Evolutionary conservation across 1,140 invertebrate species (phyloP), one percentile per base, ranked within the genome.

Genomic region (Zophobas morio): DNA sequence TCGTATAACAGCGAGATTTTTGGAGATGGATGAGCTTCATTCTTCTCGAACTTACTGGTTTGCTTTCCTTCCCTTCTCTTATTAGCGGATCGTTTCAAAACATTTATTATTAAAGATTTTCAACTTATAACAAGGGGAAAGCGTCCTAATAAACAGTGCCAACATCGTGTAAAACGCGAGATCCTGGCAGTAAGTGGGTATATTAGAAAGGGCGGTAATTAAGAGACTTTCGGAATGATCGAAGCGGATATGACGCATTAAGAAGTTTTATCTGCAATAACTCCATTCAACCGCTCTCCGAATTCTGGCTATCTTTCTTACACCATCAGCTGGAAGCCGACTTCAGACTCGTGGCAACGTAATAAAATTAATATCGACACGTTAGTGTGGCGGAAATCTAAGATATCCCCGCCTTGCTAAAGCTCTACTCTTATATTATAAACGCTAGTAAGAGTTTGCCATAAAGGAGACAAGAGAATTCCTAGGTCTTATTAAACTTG

Each of bases 311-410:
- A 33, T 66, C 60, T 66, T 32, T 40, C n/a, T 66, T 63, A 36
- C 57, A 2, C 57, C 57, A 32, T 39, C 57, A 39, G 36, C 37
- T 34, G 57, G 36, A 20, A 51, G 36, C 35, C n/a, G 57, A 6
- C 39, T 66, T 66, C 60, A 4, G n/a, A 20, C 3, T 66, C 39
- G n/a, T 66, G 39, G 60, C 60, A 4, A 66, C 42, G 33, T 66
- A 66, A 66, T 66, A 66, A 66, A 66, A 66, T 66, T 66, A 66
- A 66, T 66, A 66, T 66, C 60, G 60, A 66, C 60, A 66, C 39
- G 60, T 66, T 66, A 66, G 6, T 66, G 8, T 46, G 60, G 39
- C 35, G 60, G 60, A 66, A 66, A 66, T 66, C 60, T 66, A 66
- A 66, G 60, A 66, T 66, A 66, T 66, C 40, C 20, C 4, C 60